These are phyloP conservation scores for Oophaga pumilio DNA, from an alignment of 2,113 vertebrate genomes.

Conservation along the genomic window DNA sequence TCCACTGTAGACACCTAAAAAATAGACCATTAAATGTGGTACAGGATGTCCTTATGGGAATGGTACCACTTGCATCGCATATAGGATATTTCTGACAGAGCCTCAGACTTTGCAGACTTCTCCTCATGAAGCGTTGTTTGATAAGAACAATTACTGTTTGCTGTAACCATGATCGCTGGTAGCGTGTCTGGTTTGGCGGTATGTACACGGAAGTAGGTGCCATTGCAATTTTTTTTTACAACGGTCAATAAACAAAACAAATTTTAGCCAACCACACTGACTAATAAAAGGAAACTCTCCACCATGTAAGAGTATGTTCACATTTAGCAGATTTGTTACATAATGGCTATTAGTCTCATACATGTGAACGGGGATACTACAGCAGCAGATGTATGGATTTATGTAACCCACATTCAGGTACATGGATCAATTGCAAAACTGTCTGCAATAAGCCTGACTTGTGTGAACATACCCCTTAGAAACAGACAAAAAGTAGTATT, in stretches of 20 bases:
- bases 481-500: neutral
- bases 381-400: neutral
- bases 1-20: no score
- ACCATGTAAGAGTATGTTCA: neutral
- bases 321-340: neutral
- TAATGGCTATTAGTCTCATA: neutral
- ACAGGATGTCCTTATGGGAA: no score
- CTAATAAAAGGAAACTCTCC: neutral
- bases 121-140: no score
- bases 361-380: neutral
- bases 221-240: neutral
- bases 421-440: neutral
- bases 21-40: no score
- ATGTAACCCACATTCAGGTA: neutral
- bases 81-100: no score
- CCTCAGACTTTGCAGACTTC: no score
- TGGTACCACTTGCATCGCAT: no score
- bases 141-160: no score
- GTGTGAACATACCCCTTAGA: neutral
- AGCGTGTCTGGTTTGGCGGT: neutral
- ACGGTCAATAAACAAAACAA: neutral
- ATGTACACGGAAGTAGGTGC: constrained; percentile 3
- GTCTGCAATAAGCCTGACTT: neutral
- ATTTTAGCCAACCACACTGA: neutral
- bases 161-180: no score